A percentile compares a stretch with the other conserved stretches of the same genome.
These are phyloP conservation scores for Orchesellides sinensis DNA, from an alignment of 2,888 invertebrate species.

Conservation along the genomic window DNA sequence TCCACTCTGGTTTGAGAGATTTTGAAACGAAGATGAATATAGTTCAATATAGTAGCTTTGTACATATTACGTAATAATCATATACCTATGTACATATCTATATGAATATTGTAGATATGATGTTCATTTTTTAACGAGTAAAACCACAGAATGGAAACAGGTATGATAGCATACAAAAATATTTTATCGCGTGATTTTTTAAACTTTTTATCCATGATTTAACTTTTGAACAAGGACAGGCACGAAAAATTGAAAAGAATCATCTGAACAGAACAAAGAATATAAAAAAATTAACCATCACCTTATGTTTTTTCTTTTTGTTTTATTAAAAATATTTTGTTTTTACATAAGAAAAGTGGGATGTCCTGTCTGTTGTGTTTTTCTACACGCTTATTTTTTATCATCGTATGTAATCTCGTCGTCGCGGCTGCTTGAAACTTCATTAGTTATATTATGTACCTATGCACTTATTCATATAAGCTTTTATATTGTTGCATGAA, in stretches of 20 bases:
- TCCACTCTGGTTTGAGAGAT: no score
- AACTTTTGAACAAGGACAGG: slow-evolving; percentile 13
- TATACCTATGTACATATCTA: not conserved
- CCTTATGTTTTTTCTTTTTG: no score
- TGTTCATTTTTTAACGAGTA: slow-evolving; percentile 29
- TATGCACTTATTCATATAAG: no score
- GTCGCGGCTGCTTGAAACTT: slow-evolving; percentile 20
- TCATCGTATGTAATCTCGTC: no score
- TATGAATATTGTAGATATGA: no score
- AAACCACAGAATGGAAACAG: slow-evolving; percentile 27
- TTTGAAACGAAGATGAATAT: not conserved
- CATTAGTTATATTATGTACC: slow-evolving; percentile 49
- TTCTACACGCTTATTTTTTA: no score
- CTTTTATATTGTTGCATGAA: slow-evolving; percentile 45
- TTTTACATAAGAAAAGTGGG: slow-evolving; percentile 3
- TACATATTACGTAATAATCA: no score
- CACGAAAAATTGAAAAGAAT: slow-evolving; percentile 24
- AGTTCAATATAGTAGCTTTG: no score
- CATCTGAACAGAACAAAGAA: slow-evolving; percentile 17
- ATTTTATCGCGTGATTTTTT: slow-evolving; percentile 58
- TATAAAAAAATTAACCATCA: not conserved
- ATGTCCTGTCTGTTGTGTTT: not conserved
- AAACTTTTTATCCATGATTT: no score
- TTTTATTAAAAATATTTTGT: not conserved
- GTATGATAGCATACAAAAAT: slow-evolving; percentile 5